Evolutionary conservation across 2,797 vertebrate genomes (phyloP).

Genomic region (Epinephelus awoara): DNA sequence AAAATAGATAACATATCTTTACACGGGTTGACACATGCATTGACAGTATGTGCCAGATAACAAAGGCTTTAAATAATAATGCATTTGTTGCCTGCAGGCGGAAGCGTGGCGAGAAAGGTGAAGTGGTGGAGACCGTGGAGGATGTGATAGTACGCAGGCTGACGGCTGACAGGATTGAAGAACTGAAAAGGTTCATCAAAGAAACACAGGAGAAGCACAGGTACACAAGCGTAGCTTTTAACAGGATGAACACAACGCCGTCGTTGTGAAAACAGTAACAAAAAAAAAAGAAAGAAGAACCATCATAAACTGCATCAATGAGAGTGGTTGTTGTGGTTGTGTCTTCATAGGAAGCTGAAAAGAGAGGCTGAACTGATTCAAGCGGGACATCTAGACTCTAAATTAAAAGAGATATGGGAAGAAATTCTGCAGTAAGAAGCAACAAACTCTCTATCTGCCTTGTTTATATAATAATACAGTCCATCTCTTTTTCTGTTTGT

Average conservation of each 20-base stretch:
- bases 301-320: not conserved
- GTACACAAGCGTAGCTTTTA: conserved; percentile 70
- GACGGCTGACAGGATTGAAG: conserved; percentile 95
- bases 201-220: conserved; percentile 97
- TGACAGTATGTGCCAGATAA: not conserved
- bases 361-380: conserved; percentile 95
- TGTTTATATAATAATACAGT: not conserved
- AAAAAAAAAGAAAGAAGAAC: not conserved
- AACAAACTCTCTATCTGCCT: not conserved
- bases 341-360: conserved; percentile 89
- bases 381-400: conserved; percentile 92
- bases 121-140: conserved; percentile 97
- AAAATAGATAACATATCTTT: not conserved
- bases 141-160: conserved; percentile 96
- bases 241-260: not conserved
- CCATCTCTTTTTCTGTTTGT: conserved; percentile 1
- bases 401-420: conserved; percentile 93
- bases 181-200: conserved; percentile 94
- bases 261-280: not conserved
- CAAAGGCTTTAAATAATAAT: not conserved
- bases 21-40: not conserved
- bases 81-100: conserved; percentile 82
- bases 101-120: conserved; percentile 96
- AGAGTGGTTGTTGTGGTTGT: not conserved
- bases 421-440: conserved; percentile 90